Base-by-base conservation (phyloP, 2,888 invertebrate species). In the Psylliodes chrysocephalus region DNA sequence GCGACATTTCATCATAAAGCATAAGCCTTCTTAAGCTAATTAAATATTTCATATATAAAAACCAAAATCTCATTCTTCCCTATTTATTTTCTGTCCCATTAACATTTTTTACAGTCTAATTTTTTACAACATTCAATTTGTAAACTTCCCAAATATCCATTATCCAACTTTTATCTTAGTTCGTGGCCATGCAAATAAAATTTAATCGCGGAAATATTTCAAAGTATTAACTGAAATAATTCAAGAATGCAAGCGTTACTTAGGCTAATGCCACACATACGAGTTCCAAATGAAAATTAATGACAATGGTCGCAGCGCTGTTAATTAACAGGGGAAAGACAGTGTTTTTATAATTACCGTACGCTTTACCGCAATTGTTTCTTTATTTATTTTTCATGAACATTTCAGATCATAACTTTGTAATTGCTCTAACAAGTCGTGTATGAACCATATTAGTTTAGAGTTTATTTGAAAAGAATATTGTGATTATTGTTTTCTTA, bases 291-390 rank as follows among this genome's bases (percentile, higher is more conserved):
- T 74, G 71, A 70, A 69, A 72, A 74, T 74, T 72, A 73, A 74
- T 72, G 71, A 60, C 64, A 62, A 63, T 60, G 71, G 66, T 66
- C 66, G 61, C 67, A 68, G 68, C 68, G 60, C 60, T 67, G 69
- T 70, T 74, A 72, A 73, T 74, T 71, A 70, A 70, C 64, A 64
- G 64, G 66, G 71, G 59, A 71, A 73, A 74, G 74, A 74, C 70
- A 69, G 61, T 71, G 68, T 70, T 72, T 72, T 70, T 71, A 69
- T 73, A 73, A 74, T 73, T 70, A 70, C 70, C 68, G 64, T 68
- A 68, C 71, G 68, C 68, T 70, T 69, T 54, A 47, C 71, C 63
- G 59, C 61, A 71, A 69, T 71, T 71, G 69, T 69, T 70, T 67
- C 69, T 70, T 71, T 66, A 64, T 70, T 71, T 72, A 52, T 63